Percentiles rank a stretch among this genome's conserved stretches.
phyloP scores from a whole-genome alignment of 2,113 vertebrate species.

The Hyla sarda region DNA sequence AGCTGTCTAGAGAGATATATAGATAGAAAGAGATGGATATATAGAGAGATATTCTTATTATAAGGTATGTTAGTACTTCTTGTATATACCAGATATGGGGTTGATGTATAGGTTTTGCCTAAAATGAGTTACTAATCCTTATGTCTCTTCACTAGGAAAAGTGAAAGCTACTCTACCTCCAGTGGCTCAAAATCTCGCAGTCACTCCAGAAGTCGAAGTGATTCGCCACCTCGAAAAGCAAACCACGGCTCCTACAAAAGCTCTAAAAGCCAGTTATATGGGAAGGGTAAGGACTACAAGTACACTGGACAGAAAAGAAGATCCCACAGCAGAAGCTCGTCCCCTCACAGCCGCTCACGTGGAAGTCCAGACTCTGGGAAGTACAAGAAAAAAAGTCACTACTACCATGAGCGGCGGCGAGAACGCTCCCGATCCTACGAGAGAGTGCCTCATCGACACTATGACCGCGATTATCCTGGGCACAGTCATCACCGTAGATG shows the following conservation, averaged over 20 bases:
- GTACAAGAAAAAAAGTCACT: constrained; percentile 80
- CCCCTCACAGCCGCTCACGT: constrained; percentile 73
- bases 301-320: constrained; percentile 64
- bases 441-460: constrained; percentile 68
- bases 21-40: too few species aligned
- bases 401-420: constrained; percentile 70
- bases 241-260: constrained; percentile 70
- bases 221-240: constrained; percentile 74
- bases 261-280: constrained; percentile 71
- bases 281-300: constrained; percentile 76
- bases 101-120: too few species aligned
- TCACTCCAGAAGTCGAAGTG: constrained; percentile 79
- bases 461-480: constrained; percentile 73
- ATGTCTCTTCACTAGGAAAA: constrained; percentile 66
- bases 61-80: too few species aligned
- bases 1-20: too few species aligned
- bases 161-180: constrained; percentile 76
- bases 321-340: constrained; percentile 71
- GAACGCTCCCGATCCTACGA: constrained; percentile 76
- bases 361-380: constrained; percentile 75
- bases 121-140: neutral
- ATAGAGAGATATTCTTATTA: too few species aligned
- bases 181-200: constrained; percentile 80
- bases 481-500: constrained; percentile 76
- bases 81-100: too few species aligned